Evolutionary conservation across 2,797 vertebrate genomes (phyloP).

Genomic region (Spea hammondii): DNA sequence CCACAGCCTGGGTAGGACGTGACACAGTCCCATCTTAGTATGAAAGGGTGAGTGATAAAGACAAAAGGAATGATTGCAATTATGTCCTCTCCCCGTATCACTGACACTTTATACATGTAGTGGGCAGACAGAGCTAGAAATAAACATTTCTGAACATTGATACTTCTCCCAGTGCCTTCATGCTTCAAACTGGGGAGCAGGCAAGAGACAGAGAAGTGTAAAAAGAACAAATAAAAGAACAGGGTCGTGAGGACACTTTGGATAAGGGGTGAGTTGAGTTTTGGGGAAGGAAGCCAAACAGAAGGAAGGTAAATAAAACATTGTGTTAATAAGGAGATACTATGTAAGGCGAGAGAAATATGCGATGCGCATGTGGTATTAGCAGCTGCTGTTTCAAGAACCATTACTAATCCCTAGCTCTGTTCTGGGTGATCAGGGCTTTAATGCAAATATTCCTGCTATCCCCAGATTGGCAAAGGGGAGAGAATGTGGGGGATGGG

Average conservation of each 20-base stretch:
- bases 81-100: neutral
- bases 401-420: slow-evolving; percentile 38
- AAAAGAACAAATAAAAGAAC: no score
- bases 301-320: neutral
- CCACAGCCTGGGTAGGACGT: no score
- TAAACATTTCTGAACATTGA: slow-evolving; percentile 15
- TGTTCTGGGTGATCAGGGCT: slow-evolving; percentile 23
- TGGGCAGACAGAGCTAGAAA: slow-evolving; percentile 31
- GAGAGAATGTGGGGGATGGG: neutral
- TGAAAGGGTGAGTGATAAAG: slow-evolving; percentile 21
- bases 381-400: slow-evolving; percentile 47
- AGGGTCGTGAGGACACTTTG: no score
- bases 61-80: slow-evolving; percentile 32
- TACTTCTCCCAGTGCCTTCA: neutral
- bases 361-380: slow-evolving; percentile 22
- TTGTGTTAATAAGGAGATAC: neutral
- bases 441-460: slow-evolving; percentile 39
- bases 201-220: neutral
- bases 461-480: neutral
- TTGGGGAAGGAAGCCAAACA: neutral
- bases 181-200: neutral
- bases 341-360: neutral
- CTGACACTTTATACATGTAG: slow-evolving; percentile 38
- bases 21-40: slow-evolving; percentile 19
- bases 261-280: neutral